Conservation (phyloP, 1,140 invertebrate genomes). For the Tenebrio molitor region DNA sequence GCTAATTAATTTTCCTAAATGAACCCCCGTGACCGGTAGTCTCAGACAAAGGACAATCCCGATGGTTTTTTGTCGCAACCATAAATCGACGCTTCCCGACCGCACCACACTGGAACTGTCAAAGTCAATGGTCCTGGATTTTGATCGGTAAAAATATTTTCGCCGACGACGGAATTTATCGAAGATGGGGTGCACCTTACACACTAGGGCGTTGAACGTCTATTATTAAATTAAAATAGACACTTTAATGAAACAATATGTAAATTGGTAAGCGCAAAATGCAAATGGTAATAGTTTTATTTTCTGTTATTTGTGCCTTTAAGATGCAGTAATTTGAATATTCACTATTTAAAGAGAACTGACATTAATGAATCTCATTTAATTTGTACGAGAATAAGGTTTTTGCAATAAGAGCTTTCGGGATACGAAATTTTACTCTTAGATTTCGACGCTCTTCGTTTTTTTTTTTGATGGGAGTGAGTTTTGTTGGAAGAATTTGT, state of each 20-base stretch:
- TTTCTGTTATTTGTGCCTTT: constrained; percentile 16
- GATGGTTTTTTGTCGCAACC: constrained; percentile 55
- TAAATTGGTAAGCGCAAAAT: constrained; percentile 6
- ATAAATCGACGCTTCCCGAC: constrained; percentile 55
- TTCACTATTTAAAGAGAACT: background rate
- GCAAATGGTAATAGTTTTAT: constrained; percentile 10
- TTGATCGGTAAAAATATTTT: constrained; percentile 39
- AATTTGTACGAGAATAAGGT: background rate
- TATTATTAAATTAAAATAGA: constrained; percentile 21
- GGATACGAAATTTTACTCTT: too few relatives aligned
- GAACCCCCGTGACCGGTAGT: constrained; percentile 58
- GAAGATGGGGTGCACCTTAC: background rate
- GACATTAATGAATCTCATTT: constrained; percentile 13
- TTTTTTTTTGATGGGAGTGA: too few relatives aligned
- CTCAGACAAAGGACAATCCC: constrained; percentile 53
- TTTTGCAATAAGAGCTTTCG: too few relatives aligned
- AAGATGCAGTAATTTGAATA: constrained; percentile 9
- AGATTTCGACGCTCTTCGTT: too few relatives aligned
- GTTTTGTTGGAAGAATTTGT: too few relatives aligned
- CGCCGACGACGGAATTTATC: background rate
- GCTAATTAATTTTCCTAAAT: constrained; percentile 64
- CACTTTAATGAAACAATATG: constrained; percentile 19
- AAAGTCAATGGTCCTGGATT: constrained; percentile 49
- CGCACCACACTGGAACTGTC: constrained; percentile 47
- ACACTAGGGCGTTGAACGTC: constrained; percentile 25